Evolutionary conservation across 2,797 vertebrate species (phyloP).

Genomic region (Diceros bicornis): DNA sequence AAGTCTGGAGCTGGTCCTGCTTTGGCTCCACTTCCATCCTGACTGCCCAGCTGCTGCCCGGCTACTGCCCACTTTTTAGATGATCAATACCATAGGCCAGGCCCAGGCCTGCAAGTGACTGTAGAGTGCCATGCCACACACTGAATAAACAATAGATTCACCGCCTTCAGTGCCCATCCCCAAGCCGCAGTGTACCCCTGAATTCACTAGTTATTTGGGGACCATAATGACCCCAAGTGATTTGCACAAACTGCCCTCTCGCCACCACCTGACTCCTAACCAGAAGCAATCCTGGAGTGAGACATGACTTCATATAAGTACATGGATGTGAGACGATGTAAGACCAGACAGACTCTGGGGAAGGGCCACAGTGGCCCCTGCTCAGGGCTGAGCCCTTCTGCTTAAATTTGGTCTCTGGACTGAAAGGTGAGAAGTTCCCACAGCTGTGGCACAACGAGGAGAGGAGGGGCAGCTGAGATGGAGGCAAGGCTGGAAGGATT

Average conservation of each 20-base stretch:
- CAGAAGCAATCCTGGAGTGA: neutral
- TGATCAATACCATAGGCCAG: neutral
- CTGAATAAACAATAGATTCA: neutral
- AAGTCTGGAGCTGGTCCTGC: neutral
- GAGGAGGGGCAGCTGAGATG: neutral
- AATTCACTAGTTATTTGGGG: neutral
- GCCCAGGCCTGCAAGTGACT: neutral
- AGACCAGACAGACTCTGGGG: neutral
- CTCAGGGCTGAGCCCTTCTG: neutral
- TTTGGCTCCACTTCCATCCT: neutral
- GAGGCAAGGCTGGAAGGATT: neutral
- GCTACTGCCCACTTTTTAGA: neutral
- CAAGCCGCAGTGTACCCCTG: no score
- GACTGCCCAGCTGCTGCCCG: fast-evolving
- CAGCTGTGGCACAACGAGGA: fast-evolving
- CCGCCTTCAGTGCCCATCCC: neutral
- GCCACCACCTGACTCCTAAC: neutral
- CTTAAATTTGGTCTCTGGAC: neutral
- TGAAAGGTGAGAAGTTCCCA: neutral
- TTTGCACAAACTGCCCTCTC: no score
- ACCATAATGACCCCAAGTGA: neutral
- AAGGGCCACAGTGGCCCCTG: neutral
- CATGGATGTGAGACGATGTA: neutral
- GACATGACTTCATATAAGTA: neutral
- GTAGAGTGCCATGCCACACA: no score